Base-by-base conservation (phyloP, 1,140 invertebrate genomes). In the Frieseomelitta varia region DNA sequence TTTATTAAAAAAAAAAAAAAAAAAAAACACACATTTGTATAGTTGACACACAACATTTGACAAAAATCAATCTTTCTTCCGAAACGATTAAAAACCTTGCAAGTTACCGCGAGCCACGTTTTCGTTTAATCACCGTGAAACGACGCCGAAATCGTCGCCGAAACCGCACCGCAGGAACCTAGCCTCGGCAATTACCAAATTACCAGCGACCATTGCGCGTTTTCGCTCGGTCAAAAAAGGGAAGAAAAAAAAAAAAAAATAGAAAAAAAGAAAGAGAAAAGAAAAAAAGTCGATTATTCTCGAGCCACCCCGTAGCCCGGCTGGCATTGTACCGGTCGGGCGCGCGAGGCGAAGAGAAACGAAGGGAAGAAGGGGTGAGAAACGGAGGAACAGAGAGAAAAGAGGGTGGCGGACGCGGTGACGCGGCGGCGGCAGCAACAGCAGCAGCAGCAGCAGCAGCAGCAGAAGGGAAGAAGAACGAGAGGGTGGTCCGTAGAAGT, bases 401-500 rank as follows among this genome's bases (percentile, higher is more conserved):
- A 61, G n/a, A 61, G 58, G 58, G 69, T n/a, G 75, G 21, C 2
- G 19, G 75, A n/a, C n/a, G n/a, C n/a, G 30, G 30, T 30, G 30
- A 14, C 24, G 56, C 68, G 81, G 72, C 71, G 68, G 68, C 61
- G 56, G 30, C 30, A 2, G n/a, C n/a, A n/a, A n/a, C n/a, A n/a
- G n/a, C 39, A 39, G 39, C 39, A 39, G 39, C 39, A 6, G 39
- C 39, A 6, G 39, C 39, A 19, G 82, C 74, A 76, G 72, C 63
- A 65, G 80, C 58, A 84, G 81, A 68, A 81, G 76, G 84, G 55
- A 77, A 79, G 81, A 79, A 84, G 79, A 88, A 87, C 73, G 85
- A 88, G 88, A 88, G 85, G 72, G 85, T 83, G 87, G 68, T 85
- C 83, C 30, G 87, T 85, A 81, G 90, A 76, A 88, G 87, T 84